Base-by-base conservation (phyloP, 2,797 vertebrate genomes). In the Synanceia verrucosa region DNA sequence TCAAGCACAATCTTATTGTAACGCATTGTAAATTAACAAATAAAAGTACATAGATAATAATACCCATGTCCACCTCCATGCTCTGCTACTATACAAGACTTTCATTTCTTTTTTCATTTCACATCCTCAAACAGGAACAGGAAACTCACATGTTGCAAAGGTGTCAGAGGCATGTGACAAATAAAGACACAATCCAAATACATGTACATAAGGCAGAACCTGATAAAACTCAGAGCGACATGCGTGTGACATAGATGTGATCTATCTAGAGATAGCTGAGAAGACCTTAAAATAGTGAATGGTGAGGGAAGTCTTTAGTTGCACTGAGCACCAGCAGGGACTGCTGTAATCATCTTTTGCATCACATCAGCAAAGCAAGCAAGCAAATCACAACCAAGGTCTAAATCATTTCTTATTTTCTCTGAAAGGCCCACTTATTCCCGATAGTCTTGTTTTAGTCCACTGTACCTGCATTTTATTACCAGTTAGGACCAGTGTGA, bases 81-180 rank as follows among this genome's bases (percentile, higher is more conserved):
- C 29, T 46, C 7, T 1, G 2, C 18, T 3, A 31, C 9, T 24
- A 6, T 2, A n/a, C 4, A 39, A 39, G 9, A 12, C 2, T 61
- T 29, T 51, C 29, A 50, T 55, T 79, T 77, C 64, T 56, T 55
- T 48, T 39, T 51, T 60, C 6, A 29, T 29, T 19, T 2, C 2
- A 36, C 9, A 36, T 8, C 11, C 31, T 34, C n/a, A 57, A 18
- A 61, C 24, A 53, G n/a, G 1, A 48, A 74, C 12, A 61, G 55
- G 71, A 79, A 76, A 62, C 24, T 50, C 6, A 36, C 11, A 29
- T n/a, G 1, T 51, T 14, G 7, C 10, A 61, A 18, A 44, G 4
- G 28, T 60, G 21, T 18, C 24, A 50, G 6, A 61, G 1, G 18
- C 29, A n/a, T 4, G 1, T 43, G 16, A 29, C 18, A n/a, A n/a